phyloP scores from a whole-genome alignment of 2,113 vertebrate species.

The Garra rufa region DNA sequence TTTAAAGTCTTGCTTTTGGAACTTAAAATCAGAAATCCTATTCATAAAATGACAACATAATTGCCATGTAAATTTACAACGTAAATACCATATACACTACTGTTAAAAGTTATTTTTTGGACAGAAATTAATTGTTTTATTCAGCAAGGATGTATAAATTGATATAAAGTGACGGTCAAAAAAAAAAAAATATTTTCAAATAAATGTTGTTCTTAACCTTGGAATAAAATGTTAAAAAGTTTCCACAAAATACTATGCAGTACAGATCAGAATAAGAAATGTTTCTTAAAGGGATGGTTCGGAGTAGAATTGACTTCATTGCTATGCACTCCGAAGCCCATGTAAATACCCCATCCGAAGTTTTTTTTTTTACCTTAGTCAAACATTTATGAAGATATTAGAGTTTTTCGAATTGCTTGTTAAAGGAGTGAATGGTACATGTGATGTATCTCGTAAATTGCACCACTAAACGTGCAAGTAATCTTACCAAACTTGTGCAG shows the following conservation, averaged over 20 bases:
- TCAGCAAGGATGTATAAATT: neutral
- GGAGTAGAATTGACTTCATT: too few species aligned
- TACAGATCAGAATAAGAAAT: neutral
- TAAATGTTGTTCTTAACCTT: neutral
- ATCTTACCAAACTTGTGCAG: too few species aligned
- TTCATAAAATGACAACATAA: neutral
- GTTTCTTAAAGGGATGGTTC: too few species aligned
- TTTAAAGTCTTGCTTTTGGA: neutral
- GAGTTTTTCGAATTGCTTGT: too few species aligned
- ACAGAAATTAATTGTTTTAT: neutral
- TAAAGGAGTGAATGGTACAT: too few species aligned
- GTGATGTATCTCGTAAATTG: too few species aligned
- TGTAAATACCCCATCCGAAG: too few species aligned
- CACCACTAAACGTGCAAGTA: too few species aligned
- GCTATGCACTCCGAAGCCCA: too few species aligned
- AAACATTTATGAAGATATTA: too few species aligned
- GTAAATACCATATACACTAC: neutral
- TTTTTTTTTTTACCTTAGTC: too few species aligned
- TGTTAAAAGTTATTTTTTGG: neutral
- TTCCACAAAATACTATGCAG: neutral
- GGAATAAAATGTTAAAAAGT: neutral
- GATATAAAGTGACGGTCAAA: neutral
- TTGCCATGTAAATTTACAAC: neutral
- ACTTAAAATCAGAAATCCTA: neutral
- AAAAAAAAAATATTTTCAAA: neutral